These are phyloP conservation scores for Morbakka virulenta DNA, from an alignment of 30 jellyfish, hydroid and myxozoan species.

Conservation along the genomic window DNA sequence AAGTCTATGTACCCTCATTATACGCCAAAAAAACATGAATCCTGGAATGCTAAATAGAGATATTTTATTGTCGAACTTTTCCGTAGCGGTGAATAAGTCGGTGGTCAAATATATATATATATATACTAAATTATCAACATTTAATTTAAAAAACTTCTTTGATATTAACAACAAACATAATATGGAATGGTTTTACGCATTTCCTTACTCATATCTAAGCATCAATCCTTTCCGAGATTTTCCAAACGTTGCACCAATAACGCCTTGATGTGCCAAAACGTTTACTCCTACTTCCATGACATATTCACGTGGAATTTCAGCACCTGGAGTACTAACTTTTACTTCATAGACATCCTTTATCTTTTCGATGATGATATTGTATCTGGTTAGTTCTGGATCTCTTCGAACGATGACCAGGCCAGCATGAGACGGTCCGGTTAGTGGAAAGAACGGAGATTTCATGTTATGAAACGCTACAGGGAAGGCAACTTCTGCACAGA, in stretches of 20 bases:
- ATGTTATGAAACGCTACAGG: slow-evolving; percentile 81
- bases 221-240: slow-evolving; percentile 67
- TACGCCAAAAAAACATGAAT: no score
- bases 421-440: slow-evolving; percentile 88
- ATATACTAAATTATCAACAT: no score
- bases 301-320: slow-evolving; percentile 32
- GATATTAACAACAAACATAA: no score
- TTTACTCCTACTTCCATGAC: slow-evolving; percentile 66
- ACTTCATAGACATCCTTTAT: slow-evolving; percentile 57
- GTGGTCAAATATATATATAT: no score
- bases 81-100: no score
- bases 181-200: no score
- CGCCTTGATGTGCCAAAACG: slow-evolving; percentile 55
- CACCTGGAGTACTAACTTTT: slow-evolving; percentile 79
- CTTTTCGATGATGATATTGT: slow-evolving; percentile 36
- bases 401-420: slow-evolving; percentile 57
- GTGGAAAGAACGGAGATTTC: slow-evolving; percentile 84
- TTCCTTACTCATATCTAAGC: slow-evolving; percentile 63
- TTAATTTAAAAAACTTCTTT: no score
- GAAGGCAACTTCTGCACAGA: slow-evolving; percentile 65
- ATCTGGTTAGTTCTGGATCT: slow-evolving; percentile 53
- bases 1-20: no score
- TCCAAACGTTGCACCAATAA: slow-evolving; percentile 90
- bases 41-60: no score
- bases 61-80: no score